Evolutionary conservation across 1,140 invertebrate genomes (phyloP), one percentile per base, ranked within the genome.

Genomic region (Hylaeus anthracinus): DNA sequence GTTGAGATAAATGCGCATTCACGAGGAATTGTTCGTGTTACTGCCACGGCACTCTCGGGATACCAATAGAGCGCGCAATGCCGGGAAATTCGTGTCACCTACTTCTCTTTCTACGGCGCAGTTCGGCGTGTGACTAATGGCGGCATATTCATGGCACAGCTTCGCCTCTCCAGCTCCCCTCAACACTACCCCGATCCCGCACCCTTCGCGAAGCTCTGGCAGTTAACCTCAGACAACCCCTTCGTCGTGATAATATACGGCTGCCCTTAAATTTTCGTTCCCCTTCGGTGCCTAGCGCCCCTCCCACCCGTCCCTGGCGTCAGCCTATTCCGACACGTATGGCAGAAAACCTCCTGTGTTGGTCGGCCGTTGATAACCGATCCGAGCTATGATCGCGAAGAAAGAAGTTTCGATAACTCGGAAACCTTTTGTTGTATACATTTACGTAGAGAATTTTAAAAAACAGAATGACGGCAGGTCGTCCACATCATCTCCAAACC

Each of bases 81-180:
- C 82, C 78, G 85, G 71, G 75, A 87, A 85, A 87, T 84, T 87
- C 85, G 85, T 87, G 86, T 87, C 86, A 87, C 85, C 86, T 87
- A 83, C 81, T 85, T 88, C 86, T 88, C 87, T 88, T 88, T 84
- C 86, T 76, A 81, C 84, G 56, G 72, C 82, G 79, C 70, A 85
- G 64, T 88, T 88, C 84, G 87, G 84, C 79, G 87, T 88, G 87
- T 86, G 87, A 88, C 84, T 88, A 88, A 88, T 88, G 87, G 87
- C 84, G 60, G 84, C 87, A 88, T 88, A 88, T 88, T 88, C 87
- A 88, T 88, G 77, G 83, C 81, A 76, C 71, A 83, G 67, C 74
- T 71, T 83, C 77, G 74, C 71, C 81, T 65, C 72, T 69, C 72
- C 6, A 53, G 69, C 61, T 39, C 51, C 75, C 72, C 61, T 55